Conservation (phyloP, 2,888 invertebrate genomes). For the Ophion obscuratus region DNA sequence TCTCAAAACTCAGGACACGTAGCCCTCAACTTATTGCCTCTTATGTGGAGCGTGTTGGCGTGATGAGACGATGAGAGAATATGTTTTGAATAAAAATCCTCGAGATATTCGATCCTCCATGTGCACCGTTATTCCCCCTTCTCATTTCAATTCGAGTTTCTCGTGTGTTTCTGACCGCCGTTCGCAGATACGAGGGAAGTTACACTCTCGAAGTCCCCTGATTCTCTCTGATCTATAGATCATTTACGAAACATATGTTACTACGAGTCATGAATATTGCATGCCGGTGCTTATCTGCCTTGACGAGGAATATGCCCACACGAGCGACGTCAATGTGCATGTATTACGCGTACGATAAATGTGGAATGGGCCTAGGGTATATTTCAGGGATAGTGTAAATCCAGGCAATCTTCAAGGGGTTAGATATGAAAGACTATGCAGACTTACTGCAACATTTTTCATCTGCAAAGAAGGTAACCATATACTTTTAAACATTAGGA, state of each 20-base stretch:
- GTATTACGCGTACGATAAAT: background rate
- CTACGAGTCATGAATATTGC: conserved; percentile 43
- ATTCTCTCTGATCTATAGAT: conserved; percentile 29
- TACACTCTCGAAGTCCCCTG: background rate
- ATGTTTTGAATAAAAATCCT: conserved; percentile 10
- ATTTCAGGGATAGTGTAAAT: background rate
- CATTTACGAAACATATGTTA: conserved; percentile 36
- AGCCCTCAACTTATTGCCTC: background rate
- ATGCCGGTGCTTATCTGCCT: conserved; percentile 12
- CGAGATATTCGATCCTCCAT: background rate
- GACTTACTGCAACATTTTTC: no score
- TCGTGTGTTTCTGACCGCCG: background rate
- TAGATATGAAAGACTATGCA: background rate
- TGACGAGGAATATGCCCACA: conserved; percentile 21
- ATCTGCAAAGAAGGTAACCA: no score
- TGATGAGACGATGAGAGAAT: background rate
- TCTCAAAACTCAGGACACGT: background rate
- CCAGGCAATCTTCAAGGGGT: background rate
- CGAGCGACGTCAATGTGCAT: conserved; percentile 4
- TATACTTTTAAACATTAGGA: no score
- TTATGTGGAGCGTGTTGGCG: background rate
- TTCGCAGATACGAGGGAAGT: background rate
- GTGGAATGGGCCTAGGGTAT: background rate
- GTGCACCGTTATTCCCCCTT: background rate
- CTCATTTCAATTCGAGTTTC: conserved; percentile 3